Percentiles rank a stretch among this genome's conserved stretches.
Evolutionary conservation across 1,140 invertebrate genomes (phyloP).

Genomic region (Brachystomella parvula): DNA sequence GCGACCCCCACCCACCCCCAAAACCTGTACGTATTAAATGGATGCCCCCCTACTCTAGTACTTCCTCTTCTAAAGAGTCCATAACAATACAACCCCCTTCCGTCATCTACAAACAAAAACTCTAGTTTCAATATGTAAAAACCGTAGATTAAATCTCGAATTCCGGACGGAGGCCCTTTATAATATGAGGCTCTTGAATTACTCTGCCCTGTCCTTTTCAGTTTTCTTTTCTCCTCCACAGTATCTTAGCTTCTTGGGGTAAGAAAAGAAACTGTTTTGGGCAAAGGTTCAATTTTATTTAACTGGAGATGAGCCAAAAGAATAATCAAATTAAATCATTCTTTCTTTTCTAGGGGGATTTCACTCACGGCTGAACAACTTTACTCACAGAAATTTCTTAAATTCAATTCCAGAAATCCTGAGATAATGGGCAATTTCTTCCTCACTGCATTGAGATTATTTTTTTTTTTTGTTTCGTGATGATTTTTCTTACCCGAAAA

Average conservation of each 20-base stretch:
- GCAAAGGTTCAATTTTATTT: conserved; percentile 36
- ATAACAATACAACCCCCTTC: neutral
- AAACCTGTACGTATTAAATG: too few relatives aligned
- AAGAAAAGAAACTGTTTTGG: conserved; percentile 24
- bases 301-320: conserved; percentile 33
- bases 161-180: neutral
- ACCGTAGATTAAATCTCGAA: neutral
- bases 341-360: conserved; percentile 6
- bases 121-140: neutral
- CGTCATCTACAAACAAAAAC: neutral
- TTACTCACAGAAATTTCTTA: neutral
- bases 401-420: neutral
- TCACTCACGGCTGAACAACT: too few relatives aligned
- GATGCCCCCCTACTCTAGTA: too few relatives aligned
- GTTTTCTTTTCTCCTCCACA: conserved; percentile 10
- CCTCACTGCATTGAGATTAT: neutral
- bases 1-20: too few relatives aligned
- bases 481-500: conserved; percentile 64
- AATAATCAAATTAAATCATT: conserved; percentile 36
- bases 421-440: neutral
- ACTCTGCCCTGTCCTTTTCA: neutral
- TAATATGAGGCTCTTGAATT: neutral
- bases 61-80: neutral
- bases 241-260: too few relatives aligned
- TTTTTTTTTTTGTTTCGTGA: neutral